phyloP scores from a whole-genome alignment of 2,797 vertebrate genomes.

The Sciaenops ocellatus region DNA sequence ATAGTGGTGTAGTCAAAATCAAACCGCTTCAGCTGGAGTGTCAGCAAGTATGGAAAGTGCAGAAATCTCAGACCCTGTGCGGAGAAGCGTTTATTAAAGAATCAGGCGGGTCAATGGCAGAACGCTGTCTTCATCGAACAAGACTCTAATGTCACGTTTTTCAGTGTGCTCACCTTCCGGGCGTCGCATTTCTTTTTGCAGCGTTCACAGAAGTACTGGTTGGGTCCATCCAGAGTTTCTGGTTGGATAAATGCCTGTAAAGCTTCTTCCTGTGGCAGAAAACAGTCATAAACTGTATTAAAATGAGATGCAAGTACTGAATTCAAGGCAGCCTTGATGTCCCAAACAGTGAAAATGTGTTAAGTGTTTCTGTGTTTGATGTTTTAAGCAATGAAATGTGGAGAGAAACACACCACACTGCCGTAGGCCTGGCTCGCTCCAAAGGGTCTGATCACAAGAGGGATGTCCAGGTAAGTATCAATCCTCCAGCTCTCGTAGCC shows the following conservation, averaged over 20 bases:
- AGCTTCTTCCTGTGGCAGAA: conserved; percentile 93
- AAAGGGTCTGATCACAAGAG: conserved; percentile 98
- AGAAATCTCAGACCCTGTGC: conserved; percentile 95
- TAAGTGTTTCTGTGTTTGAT: conserved; percentile 5
- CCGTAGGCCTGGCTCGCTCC: conserved; percentile 97
- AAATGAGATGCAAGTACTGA: conserved; percentile 3
- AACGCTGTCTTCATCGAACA: conserved; percentile 28
- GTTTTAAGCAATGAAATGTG: conserved; percentile 25
- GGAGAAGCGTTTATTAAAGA: conserved; percentile 22
- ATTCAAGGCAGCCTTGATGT: neutral
- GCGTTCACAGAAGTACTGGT: conserved; percentile 99
- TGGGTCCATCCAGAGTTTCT: conserved; percentile 96
- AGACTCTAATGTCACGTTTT: conserved; percentile 9
- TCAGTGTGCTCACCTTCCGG: conserved; percentile 90
- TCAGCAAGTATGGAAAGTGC: conserved; percentile 97
- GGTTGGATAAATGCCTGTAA: conserved; percentile 98
- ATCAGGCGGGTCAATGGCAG: conserved; percentile 5
- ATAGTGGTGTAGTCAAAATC: conserved; percentile 99
- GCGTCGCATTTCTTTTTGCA: conserved; percentile 99
- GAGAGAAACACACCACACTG: conserved; percentile 93
- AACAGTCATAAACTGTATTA: neutral
- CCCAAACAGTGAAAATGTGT: neutral
- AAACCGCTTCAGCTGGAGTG: conserved; percentile 97
- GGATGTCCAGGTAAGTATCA: conserved; percentile 99
- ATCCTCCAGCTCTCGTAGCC: conserved; percentile 99